phyloP scores from a whole-genome alignment of 2,113 vertebrate genomes.

The Boleophthalmus pectinirostris region DNA sequence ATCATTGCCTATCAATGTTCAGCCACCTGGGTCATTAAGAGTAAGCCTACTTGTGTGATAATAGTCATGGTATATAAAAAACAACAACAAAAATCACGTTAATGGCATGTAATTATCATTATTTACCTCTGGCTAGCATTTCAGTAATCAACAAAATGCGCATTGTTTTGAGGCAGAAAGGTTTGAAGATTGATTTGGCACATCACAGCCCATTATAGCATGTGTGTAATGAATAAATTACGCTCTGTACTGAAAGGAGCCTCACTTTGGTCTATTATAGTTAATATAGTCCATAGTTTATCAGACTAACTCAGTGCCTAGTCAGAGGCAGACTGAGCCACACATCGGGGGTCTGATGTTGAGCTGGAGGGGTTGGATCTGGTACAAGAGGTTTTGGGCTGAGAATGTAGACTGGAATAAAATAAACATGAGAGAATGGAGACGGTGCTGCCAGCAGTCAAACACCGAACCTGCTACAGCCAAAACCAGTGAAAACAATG shows the following conservation, averaged over 20 bases:
- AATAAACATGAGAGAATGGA: conserved; percentile 46
- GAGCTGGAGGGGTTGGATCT: conserved; percentile 35
- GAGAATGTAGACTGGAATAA: conserved; percentile 53
- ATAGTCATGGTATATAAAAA: no score
- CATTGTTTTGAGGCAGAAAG: neutral
- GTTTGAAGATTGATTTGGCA: neutral
- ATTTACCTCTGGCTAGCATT: neutral
- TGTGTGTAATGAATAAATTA: neutral
- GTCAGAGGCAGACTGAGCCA: conserved; percentile 14
- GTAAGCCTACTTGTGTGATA: no score
- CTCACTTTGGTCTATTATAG: conserved; percentile 5
- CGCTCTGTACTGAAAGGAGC: neutral
- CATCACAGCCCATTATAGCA: neutral
- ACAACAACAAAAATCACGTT: no score
- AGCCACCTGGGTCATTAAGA: no score
- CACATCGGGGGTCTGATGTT: conserved; percentile 44
- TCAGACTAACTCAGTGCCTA: conserved; percentile 23
- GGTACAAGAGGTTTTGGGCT: conserved; percentile 37
- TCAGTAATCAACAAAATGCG: neutral
- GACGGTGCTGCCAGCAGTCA: conserved; percentile 36
- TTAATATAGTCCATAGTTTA: conserved; percentile 18
- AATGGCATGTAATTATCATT: neutral
- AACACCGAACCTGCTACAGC: conserved; percentile 25
- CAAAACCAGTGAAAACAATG: conserved; percentile 28
- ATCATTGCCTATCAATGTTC: no score